Conservation (phyloP, 2,797 vertebrate species). For the Sebastolobus altivelis region DNA sequence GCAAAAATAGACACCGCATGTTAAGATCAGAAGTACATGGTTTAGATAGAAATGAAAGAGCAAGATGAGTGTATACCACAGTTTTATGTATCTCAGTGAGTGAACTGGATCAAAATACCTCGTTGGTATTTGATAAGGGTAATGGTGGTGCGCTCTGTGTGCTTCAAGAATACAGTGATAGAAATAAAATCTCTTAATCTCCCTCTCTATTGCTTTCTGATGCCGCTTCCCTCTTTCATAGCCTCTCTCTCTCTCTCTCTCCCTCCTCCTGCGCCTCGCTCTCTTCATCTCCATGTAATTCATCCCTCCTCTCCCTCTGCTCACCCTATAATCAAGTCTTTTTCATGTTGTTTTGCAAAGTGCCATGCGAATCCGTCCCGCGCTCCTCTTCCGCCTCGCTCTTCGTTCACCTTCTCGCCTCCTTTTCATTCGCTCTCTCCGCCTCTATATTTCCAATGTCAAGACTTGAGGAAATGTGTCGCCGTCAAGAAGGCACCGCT, state of each 20-base stretch:
- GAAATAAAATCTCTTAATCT: constrained; percentile 55
- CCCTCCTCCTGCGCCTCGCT: constrained; percentile 36
- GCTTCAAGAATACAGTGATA: constrained; percentile 42
- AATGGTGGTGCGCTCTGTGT: constrained; percentile 29
- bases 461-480: constrained; percentile 34
- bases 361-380: constrained; percentile 41
- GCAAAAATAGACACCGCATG: not conserved
- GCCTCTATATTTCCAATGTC: constrained; percentile 39
- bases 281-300: constrained; percentile 61
- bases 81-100: constrained; percentile 3
- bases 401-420: constrained; percentile 50
- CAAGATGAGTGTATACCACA: not conserved
- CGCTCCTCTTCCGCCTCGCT: constrained; percentile 27
- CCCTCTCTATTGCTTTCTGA: constrained; percentile 35
- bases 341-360: constrained; percentile 72
- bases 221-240: constrained; percentile 22
- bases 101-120: constrained; percentile 21
- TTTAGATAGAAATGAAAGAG: constrained; percentile 1
- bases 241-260: constrained; percentile 1
- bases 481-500: constrained; percentile 29
- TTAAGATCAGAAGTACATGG: not conserved
- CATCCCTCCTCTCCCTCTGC: constrained; percentile 56
- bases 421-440: constrained; percentile 34
- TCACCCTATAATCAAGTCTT: constrained; percentile 73
- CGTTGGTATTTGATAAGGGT: constrained; percentile 30